phyloP scores from a whole-genome alignment of 2,113 vertebrate genomes.

The Lycocorax pyrrhopterus region DNA sequence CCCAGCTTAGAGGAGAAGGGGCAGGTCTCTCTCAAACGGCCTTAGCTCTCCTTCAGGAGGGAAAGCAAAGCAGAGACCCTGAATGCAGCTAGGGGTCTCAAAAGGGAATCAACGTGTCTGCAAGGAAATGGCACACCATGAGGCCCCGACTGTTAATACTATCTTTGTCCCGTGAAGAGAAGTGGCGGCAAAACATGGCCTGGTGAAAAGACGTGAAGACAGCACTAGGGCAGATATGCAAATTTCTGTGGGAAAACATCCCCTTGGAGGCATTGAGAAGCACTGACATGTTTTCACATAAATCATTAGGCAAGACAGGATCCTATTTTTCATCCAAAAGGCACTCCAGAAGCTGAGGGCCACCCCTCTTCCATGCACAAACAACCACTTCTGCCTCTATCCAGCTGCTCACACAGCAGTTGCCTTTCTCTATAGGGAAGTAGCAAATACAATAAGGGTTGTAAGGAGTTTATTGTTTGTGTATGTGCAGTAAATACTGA shows the following conservation, averaged over 20 bases:
- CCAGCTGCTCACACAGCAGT: neutral
- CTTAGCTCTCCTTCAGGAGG: neutral
- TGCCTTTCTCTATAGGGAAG: neutral
- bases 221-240: neutral
- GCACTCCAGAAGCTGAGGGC: neutral
- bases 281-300: conserved; percentile 29
- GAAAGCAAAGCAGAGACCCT: neutral
- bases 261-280: neutral
- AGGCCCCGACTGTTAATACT: neutral
- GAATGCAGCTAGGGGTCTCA: neutral
- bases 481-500: neutral
- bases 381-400: neutral
- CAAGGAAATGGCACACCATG: neutral
- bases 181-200: neutral
- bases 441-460: neutral
- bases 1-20: neutral
- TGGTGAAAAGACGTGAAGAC: neutral
- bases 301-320: neutral
- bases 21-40: neutral
- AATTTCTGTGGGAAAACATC: conserved; percentile 48
- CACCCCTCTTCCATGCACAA: neutral
- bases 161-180: neutral
- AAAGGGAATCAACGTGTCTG: neutral
- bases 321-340: neutral
- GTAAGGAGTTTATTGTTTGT: neutral